These are phyloP conservation scores for Tachina fera DNA, from an alignment of 2,888 invertebrate genomes.

Conservation along the genomic window DNA sequence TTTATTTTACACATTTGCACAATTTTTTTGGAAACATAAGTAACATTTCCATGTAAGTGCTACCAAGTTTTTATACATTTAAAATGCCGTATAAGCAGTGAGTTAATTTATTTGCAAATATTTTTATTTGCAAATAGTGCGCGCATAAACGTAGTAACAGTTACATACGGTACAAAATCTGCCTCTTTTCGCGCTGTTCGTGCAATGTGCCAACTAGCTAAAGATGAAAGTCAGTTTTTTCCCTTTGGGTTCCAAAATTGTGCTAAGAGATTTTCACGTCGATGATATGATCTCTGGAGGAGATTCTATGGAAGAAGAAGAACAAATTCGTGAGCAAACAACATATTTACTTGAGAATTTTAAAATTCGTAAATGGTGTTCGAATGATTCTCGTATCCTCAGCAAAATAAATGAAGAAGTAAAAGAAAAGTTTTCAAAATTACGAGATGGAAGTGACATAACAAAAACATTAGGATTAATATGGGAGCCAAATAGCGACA, in stretches of 20 bases:
- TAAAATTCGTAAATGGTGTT: conserved; percentile 42
- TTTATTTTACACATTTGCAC: too few relatives aligned
- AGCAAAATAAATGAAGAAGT: background rate
- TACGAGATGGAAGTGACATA: conserved; percentile 37
- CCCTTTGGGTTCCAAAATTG: too few relatives aligned
- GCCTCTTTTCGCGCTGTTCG: conserved; percentile 15
- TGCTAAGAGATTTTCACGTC: too few relatives aligned
- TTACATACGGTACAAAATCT: conserved; percentile 35
- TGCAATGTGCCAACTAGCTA: conserved; percentile 24
- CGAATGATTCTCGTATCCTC: conserved; percentile 4
- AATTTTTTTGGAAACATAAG: too few relatives aligned
- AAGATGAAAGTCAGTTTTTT: background rate
- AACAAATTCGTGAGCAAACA: background rate
- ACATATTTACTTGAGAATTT: conserved; percentile 4
- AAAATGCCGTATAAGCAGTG: too few relatives aligned
- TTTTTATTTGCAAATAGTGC: too few relatives aligned
- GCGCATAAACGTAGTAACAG: too few relatives aligned
- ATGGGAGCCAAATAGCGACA: conserved; percentile 38
- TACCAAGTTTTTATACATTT: too few relatives aligned
- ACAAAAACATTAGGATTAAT: conserved; percentile 39
- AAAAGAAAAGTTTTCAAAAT: conserved; percentile 14
- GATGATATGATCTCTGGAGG: too few relatives aligned
- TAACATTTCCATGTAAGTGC: too few relatives aligned
- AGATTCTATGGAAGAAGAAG: background rate
- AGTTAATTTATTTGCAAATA: too few relatives aligned